A percentile compares a stretch with the other conserved stretches of the same genome.
Conservation (phyloP, 2,113 vertebrate genomes). For the Sminthopsis crassicaudata region DNA sequence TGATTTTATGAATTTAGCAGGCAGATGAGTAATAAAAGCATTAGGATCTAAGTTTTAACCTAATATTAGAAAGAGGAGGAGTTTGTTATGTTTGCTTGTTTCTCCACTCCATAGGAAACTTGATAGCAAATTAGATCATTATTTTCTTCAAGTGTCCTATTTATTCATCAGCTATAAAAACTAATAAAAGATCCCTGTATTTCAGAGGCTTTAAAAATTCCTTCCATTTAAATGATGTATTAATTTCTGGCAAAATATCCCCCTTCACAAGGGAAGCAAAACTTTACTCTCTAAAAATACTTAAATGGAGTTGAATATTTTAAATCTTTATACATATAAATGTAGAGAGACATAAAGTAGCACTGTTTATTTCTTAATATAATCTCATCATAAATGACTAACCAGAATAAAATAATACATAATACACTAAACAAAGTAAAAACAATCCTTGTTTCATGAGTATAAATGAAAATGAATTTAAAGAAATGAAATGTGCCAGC, state of each 20-base stretch:
- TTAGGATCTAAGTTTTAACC: not conserved
- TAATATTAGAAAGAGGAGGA: constrained; percentile 8
- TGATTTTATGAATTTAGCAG: not conserved
- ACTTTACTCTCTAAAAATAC: constrained; percentile 30
- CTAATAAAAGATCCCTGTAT: constrained; percentile 63
- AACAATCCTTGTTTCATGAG: not conserved
- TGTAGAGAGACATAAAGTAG: constrained; percentile 1
- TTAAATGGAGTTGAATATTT: not conserved
- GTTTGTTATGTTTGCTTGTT: constrained; percentile 25
- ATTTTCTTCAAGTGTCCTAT: not conserved
- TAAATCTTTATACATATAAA: constrained; percentile 2
- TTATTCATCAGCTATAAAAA: constrained; percentile 27
- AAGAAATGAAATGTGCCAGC: not conserved
- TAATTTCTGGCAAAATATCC: constrained; percentile 32
- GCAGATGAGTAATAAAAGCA: not conserved
- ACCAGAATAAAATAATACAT: constrained; percentile 37
- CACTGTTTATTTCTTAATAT: constrained; percentile 6
- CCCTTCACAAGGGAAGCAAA: not conserved
- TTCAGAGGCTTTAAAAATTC: constrained; percentile 53
- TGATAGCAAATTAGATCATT: not conserved
- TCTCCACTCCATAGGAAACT: constrained; percentile 14
- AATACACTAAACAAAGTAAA: not conserved
- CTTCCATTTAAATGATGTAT: constrained; percentile 59
- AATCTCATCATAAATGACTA: constrained; percentile 34
- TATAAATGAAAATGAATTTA: not conserved